Evolutionary conservation across 2,888 invertebrate species (phyloP).

Genomic region (Leuctra nigra): DNA sequence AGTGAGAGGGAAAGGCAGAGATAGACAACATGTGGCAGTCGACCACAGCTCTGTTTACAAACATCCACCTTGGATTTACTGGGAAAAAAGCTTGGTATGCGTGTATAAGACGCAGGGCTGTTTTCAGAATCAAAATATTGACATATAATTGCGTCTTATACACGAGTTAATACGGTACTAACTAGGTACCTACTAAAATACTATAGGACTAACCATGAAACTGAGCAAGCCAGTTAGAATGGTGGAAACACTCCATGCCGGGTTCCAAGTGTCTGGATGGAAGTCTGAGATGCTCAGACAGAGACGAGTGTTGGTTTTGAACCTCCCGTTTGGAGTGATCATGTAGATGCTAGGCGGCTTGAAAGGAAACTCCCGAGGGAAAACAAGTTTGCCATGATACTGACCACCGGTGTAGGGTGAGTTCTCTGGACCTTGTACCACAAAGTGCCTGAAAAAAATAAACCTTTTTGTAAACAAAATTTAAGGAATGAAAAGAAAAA

Average conservation of each 20-base stretch:
- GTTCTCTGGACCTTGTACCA: conserved; percentile 92
- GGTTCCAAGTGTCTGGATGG: conserved; percentile 99
- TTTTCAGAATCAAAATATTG: too few relatives aligned
- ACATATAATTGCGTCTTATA: too few relatives aligned
- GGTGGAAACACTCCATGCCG: conserved; percentile 97
- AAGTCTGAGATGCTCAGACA: conserved; percentile 95
- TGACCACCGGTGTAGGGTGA: conserved; percentile 92
- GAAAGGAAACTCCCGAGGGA: conserved; percentile 95
- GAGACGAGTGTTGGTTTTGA: conserved; percentile 80
- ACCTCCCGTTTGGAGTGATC: conserved; percentile 95
- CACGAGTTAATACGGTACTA: too few relatives aligned
- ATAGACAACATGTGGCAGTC: too few relatives aligned
- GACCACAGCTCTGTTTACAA: too few relatives aligned
- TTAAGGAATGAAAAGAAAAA: too few relatives aligned
- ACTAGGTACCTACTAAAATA: too few relatives aligned
- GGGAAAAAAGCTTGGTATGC: too few relatives aligned
- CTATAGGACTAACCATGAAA: conserved; percentile 81
- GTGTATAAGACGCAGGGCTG: too few relatives aligned
- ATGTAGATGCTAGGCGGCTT: conserved; percentile 97
- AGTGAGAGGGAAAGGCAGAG: too few relatives aligned
- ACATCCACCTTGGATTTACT: too few relatives aligned
- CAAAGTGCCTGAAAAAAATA: conserved; percentile 70
- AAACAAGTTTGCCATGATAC: conserved; percentile 90
- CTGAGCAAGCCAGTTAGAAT: conserved; percentile 93
- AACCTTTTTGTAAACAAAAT: background rate